Evolutionary conservation across 2,113 vertebrate species (phyloP), one percentile per base, ranked within the genome.

Genomic region (Larimichthys crocea): DNA sequence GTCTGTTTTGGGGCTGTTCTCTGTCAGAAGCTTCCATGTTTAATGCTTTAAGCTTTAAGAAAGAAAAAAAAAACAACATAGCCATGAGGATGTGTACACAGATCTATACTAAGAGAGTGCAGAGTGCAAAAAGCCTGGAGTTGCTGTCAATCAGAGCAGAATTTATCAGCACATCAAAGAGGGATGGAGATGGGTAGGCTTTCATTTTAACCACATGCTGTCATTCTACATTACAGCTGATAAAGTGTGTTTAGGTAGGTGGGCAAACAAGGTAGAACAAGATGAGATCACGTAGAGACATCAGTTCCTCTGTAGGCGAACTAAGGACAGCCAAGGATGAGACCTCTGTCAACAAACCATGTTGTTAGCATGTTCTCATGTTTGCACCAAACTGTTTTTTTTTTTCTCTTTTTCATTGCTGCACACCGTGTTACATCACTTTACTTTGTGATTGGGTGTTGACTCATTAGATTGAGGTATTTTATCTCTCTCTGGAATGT

Each of bases 171-270:
- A 76, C 82, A 85, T 86, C 59, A 83, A 78, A 67, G 76, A 10
- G 57, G 69, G 79, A 59, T 68, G 67, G 65, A 76, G 86, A 79
- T 42, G 52, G 85, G 70, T 69, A 48, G 76, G 74, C 92, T 94
- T 94, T 94, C 87, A 92, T 94, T 89, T 85, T 57, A 80, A 84
- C 86, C 85, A 79, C 87, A 84, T 82, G 85, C 87, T 90, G 91
- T 88, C 90, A 79, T 71, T 77, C 69, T 59, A 57, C 75, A 86
- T 92, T 90, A 85, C 76, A 82, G 80, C 87, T 86, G 85, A 90
- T 85, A 74, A 83, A 84, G 80, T 67, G 71, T n/a, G 78, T 86
- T 88, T 52, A 67, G 71, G 86, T 86, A 80, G 86, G 89, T 73
- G 83, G 78, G 79, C 73, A 83, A 76, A 83, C 81, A 80, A 86